A percentile compares a stretch with the other conserved stretches of the same genome.
These are phyloP conservation scores for Maniola hyperantus DNA, from an alignment of 2,888 invertebrate genomes.

Conservation along the genomic window DNA sequence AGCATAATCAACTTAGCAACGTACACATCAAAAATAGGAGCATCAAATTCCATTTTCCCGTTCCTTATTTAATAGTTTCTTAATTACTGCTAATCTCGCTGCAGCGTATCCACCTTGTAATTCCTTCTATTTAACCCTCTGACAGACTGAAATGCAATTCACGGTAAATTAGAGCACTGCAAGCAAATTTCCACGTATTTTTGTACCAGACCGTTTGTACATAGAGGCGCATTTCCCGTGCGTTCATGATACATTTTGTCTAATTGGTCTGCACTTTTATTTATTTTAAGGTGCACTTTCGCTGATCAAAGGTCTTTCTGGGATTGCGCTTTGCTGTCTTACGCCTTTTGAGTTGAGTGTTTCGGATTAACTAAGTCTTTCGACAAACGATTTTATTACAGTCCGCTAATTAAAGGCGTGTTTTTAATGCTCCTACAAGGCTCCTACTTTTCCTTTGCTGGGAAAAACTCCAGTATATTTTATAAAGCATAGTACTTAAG, in stretches of 20 bases:
- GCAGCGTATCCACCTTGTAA: conserved; percentile 58
- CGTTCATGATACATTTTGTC: conserved; percentile 34
- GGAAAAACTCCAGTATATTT: not conserved
- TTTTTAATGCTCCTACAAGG: conserved; percentile 23
- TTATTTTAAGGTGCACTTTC: conserved; percentile 35
- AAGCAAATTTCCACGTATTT: conserved; percentile 35
- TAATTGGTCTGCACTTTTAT: conserved; percentile 38
- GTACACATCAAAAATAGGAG: conserved; percentile 35
- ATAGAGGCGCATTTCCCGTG: conserved; percentile 38
- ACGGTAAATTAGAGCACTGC: conserved; percentile 40
- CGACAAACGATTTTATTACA: conserved; percentile 25
- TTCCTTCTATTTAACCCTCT: conserved; percentile 56
- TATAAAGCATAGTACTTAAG: not conserved
- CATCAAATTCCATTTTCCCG: conserved; percentile 46
- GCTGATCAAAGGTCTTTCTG: conserved; percentile 36
- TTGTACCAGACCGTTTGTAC: conserved; percentile 27
- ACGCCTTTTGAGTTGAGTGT: conserved; percentile 27
- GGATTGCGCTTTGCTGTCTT: conserved; percentile 29
- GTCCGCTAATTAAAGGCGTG: conserved; percentile 28
- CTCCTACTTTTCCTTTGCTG: conserved; percentile 10
- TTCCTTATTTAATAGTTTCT: conserved; percentile 62
- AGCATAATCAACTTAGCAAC: not conserved
- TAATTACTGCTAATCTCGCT: conserved; percentile 66
- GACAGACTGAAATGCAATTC: conserved; percentile 39
- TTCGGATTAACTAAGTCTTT: conserved; percentile 32